Evolutionary conservation across 1,140 invertebrate genomes (phyloP).

Genomic region (Drosophila prosaltans): DNA sequence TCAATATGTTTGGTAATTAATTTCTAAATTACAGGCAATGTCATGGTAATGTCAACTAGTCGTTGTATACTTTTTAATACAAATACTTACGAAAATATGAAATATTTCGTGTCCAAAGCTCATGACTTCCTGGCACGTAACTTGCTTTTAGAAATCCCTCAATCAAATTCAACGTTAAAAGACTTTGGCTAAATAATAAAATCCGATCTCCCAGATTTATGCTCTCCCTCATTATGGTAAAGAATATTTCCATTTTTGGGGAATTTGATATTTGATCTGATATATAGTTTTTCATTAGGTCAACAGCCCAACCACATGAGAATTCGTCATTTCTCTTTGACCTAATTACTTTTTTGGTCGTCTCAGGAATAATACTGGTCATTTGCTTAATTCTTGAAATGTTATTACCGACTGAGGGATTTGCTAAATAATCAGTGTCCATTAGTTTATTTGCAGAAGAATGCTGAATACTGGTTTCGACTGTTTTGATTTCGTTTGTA

Average conservation of each 20-base stretch:
- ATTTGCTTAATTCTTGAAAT: slow-evolving; percentile 39
- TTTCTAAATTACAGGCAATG: too few relatives aligned
- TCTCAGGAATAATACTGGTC: slow-evolving; percentile 43
- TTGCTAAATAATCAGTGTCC: slow-evolving; percentile 21
- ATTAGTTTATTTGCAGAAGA: slow-evolving; percentile 42
- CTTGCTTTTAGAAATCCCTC: slow-evolving; percentile 95
- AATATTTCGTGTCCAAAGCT: slow-evolving; percentile 92
- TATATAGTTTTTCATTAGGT: slow-evolving; percentile 93
- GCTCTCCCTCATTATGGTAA: slow-evolving; percentile 96
- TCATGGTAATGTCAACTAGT: too few relatives aligned
- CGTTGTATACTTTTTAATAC: too few relatives aligned
- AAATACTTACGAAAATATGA: slow-evolving; percentile 92
- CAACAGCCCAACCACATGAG: slow-evolving; percentile 93
- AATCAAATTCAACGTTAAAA: slow-evolving; percentile 98
- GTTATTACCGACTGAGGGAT: slow-evolving; percentile 35
- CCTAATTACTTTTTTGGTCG: slow-evolving; percentile 63
- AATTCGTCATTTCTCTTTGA: slow-evolving; percentile 87
- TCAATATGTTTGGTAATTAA: background rate
- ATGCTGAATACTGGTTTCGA: slow-evolving; percentile 83
- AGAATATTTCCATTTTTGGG: slow-evolving; percentile 97
- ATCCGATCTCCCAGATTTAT: slow-evolving; percentile 94
- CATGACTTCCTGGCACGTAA: slow-evolving; percentile 89
- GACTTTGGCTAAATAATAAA: slow-evolving; percentile 98
- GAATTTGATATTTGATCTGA: slow-evolving; percentile 96
- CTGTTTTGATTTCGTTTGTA: slow-evolving; percentile 85